Percentiles rank a stretch among this genome's conserved stretches.
These are phyloP conservation scores for Apantesis nais DNA, from an alignment of 2,888 invertebrate species.

Conservation along the genomic window DNA sequence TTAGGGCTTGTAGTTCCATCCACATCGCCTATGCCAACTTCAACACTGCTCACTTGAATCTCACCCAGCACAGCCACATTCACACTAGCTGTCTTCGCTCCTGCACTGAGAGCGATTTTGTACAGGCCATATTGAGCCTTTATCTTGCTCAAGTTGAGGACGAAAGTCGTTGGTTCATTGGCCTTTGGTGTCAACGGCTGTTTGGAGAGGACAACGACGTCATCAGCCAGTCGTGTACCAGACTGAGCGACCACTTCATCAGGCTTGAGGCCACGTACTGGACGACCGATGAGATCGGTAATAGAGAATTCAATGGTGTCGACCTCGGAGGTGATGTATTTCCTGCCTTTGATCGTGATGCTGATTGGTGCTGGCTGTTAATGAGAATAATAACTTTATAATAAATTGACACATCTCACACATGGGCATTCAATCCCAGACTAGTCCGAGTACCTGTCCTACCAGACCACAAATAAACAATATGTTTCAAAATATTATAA, in stretches of 20 bases:
- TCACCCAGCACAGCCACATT: conserved; percentile 91
- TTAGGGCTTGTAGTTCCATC: conserved; percentile 95
- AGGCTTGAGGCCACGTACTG: conserved; percentile 87
- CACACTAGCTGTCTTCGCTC: conserved; percentile 85
- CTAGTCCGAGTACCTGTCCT: too few species aligned
- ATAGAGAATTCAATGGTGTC: conserved; percentile 90
- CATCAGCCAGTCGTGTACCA: conserved; percentile 90
- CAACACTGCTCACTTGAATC: conserved; percentile 90
- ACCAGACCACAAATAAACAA: too few species aligned
- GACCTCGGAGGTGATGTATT: conserved; percentile 90
- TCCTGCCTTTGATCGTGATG: conserved; percentile 91
- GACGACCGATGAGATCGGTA: conserved; percentile 90
- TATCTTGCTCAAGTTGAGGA: conserved; percentile 90
- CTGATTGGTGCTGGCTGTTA: conserved; percentile 92
- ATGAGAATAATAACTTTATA: conserved; percentile 4
- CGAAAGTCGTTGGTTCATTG: conserved; percentile 88
- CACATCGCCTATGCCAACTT: conserved; percentile 95
- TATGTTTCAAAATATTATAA: too few species aligned
- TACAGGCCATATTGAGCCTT: conserved; percentile 95
- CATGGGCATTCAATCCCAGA: background rate
- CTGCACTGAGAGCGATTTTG: conserved; percentile 91
- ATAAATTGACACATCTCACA: background rate
- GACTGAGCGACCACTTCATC: conserved; percentile 91
- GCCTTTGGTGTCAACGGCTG: conserved; percentile 83
- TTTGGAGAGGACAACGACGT: conserved; percentile 90